Evolutionary conservation across 2,113 vertebrate species (phyloP).

Genomic region (Serinus canaria): DNA sequence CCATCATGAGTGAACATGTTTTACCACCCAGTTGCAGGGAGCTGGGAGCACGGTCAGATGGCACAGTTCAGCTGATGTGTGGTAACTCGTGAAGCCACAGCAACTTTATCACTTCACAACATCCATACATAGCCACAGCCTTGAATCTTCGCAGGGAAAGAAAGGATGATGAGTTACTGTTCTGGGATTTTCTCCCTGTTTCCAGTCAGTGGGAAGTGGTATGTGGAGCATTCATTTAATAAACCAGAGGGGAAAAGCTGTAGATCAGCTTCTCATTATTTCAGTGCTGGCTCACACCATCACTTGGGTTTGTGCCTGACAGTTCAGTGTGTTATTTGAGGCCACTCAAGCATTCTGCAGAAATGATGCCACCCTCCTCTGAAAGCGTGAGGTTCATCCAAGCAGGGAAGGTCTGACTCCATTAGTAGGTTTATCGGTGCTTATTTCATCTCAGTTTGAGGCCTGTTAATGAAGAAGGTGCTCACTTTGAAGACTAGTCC

Average conservation of each 20-base stretch:
- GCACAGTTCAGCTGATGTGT: background rate
- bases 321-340: conserved; percentile 63
- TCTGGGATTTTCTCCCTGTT: conserved; percentile 57
- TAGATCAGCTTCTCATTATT: conserved; percentile 68
- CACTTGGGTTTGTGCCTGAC: conserved; percentile 56
- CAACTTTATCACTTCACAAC: conserved; percentile 61
- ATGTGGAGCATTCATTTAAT: conserved; percentile 60
- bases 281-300: conserved; percentile 44
- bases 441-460: background rate
- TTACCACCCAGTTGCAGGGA: conserved; percentile 58
- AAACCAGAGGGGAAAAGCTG: conserved; percentile 61
- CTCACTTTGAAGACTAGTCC: background rate
- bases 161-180: conserved; percentile 61
- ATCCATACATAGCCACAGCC: conserved; percentile 68
- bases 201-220: conserved; percentile 58
- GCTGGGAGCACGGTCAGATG: background rate
- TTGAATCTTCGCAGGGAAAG: conserved; percentile 38
- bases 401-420: background rate
- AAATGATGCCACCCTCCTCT: conserved; percentile 52
- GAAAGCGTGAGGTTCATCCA: background rate
- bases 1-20: conserved; percentile 55
- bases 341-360: conserved; percentile 55
- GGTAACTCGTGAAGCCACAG: conserved; percentile 54
- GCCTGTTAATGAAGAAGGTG: background rate
- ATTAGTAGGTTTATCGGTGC: background rate